Evolutionary conservation across 2,888 invertebrate genomes (phyloP).

Genomic region (Drosophila yooni): DNA sequence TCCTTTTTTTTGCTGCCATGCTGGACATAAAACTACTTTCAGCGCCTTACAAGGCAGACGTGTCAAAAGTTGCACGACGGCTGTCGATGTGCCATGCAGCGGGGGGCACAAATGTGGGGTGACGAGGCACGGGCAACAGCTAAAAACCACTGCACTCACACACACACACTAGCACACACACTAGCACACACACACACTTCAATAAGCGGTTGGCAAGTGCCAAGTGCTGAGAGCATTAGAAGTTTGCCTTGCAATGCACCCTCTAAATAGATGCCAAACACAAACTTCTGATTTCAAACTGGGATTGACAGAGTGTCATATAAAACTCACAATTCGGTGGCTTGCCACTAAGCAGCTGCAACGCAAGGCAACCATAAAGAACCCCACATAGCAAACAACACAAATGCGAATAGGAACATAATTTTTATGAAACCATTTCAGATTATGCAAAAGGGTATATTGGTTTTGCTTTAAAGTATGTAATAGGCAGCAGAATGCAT

Average conservation of each 20-base stretch:
- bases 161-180: constrained; percentile 5
- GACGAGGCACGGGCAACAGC: constrained; percentile 19
- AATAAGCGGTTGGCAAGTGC: constrained; percentile 56
- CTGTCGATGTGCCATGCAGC: constrained; percentile 57
- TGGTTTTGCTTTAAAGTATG: not conserved
- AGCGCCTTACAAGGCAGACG: constrained; percentile 75
- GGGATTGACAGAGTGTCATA: constrained; percentile 1
- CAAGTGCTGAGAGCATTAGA: constrained; percentile 78
- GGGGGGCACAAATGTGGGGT: constrained; percentile 8
- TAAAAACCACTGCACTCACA: constrained; percentile 42
- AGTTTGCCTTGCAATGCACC: constrained; percentile 60
- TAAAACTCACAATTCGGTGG: not conserved
- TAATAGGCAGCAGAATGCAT: not conserved
- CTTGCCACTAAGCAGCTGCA: constrained; percentile 1
- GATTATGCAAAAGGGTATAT: not conserved
- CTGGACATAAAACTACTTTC: constrained; percentile 82
- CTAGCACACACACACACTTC: constrained; percentile 28
- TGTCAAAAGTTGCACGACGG: constrained; percentile 82
- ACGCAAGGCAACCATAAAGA: not conserved
- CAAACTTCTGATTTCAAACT: constrained; percentile 23
- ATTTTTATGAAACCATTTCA: not conserved
- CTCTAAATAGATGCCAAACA: constrained; percentile 32
- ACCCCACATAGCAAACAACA: not conserved
- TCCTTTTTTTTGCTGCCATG: constrained; percentile 20
- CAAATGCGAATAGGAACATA: not conserved